Evolutionary conservation across 1,140 invertebrate genomes (phyloP).

Genomic region (Drosophila nasuta): DNA sequence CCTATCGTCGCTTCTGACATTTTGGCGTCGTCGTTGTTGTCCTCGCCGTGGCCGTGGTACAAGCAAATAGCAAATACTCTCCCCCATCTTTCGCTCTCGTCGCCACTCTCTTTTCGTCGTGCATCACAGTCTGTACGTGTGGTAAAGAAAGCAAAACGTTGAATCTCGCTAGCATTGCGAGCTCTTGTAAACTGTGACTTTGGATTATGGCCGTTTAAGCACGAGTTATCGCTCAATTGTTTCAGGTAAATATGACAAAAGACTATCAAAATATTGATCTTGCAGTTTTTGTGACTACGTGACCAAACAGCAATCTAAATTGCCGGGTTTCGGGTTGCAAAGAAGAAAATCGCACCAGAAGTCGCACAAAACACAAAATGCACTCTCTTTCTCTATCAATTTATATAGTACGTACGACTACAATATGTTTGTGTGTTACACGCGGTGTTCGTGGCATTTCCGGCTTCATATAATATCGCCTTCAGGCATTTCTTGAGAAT

Average conservation of each 20-base stretch:
- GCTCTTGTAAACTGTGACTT: conserved; percentile 8
- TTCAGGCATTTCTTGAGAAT: conserved; percentile 28
- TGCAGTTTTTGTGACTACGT: conserved; percentile 38
- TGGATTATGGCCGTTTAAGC: conserved; percentile 35
- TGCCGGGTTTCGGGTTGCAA: conserved; percentile 35
- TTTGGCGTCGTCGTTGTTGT: conserved; percentile 10
- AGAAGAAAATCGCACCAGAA: neutral
- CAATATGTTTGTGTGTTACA: conserved; percentile 12
- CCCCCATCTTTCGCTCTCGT: neutral
- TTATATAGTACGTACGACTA: conserved; percentile 5
- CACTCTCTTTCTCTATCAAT: conserved; percentile 1
- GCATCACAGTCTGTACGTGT: conserved; percentile 29
- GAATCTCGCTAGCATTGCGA: conserved; percentile 15
- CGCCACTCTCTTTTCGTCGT: neutral
- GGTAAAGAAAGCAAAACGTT: conserved; percentile 23
- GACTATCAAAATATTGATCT: conserved; percentile 46
- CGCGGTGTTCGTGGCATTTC: conserved; percentile 27
- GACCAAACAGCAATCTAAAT: conserved; percentile 19
- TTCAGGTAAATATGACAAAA: conserved; percentile 43
- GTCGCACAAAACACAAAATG: conserved; percentile 6
- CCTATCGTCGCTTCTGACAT: neutral
- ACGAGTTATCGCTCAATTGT: conserved; percentile 30
- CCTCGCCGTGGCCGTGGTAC: conserved; percentile 13
- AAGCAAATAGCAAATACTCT: neutral
- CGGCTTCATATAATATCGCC: conserved; percentile 39